Base-by-base conservation (phyloP, 2,888 invertebrate genomes). In the Mimumesa dahlbomi region DNA sequence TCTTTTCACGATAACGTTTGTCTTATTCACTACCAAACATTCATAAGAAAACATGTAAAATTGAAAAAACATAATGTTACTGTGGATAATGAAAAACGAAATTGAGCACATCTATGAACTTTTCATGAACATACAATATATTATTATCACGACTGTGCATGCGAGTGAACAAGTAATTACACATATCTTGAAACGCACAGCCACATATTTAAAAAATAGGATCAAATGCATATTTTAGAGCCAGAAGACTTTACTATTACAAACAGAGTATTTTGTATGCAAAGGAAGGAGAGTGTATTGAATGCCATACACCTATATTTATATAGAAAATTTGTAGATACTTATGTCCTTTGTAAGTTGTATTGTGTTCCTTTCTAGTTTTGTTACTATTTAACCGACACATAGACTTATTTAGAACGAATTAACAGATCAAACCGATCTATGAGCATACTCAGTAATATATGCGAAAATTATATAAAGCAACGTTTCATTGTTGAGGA, bases 131-230 rank as follows among this genome's bases (percentile, higher is more conserved):
- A 29, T 9, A 29, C 36, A 1, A 13, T 40, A 13, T 43, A n/a
- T 7, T 9, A 34, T 16, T 49, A 31, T 40, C 16, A 9, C n/a
- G 13, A 42, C 19, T 46, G 22, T 57, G 56, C 49, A 57, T 9
- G 7, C 16, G 11, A 42, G 19, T 16, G 1, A 31, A 45, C 38
- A 49, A n/a, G 21, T 16, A 40, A 38, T 50, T 16, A 38, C 21
- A 66, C 66, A 58, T 68, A 52, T 68, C 57, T 38, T 4, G 11
- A 22, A 46, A 42, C 29, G 59, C 59, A 68, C 67, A 59, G 52
- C 6, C 31, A 6, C n/a, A 16, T 36, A 46, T 52, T 46, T 38
- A 13, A 29, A 7, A 59, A 38, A 31, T 7, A 2, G 16, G 11
- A n/a, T 3, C 19, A 13, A 25, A 14, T 53, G 2, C 3, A 52